Percentiles rank a stretch among this genome's conserved stretches.
These are phyloP conservation scores for Heliconius sara DNA, from an alignment of 2,888 invertebrate species.

Conservation along the genomic window DNA sequence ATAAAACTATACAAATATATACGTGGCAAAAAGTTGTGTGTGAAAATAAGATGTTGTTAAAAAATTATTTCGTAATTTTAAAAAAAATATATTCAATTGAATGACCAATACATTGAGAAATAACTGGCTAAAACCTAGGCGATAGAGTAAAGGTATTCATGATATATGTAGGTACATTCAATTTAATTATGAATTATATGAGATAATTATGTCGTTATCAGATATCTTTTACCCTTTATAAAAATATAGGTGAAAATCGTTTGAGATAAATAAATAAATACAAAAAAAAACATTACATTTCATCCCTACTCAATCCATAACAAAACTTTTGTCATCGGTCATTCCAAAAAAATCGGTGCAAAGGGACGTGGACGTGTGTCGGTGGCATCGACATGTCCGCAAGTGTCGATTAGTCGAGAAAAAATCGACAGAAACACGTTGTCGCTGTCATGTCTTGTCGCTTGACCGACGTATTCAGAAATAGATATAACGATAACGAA, in stretches of 20 bases:
- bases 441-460: slow-evolving; percentile 69
- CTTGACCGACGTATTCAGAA: slow-evolving; percentile 60
- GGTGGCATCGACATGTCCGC: slow-evolving; percentile 53
- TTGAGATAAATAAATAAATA: not conserved
- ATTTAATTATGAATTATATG: not conserved
- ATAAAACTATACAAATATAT: not conserved
- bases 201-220: not conserved
- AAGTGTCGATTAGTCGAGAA: slow-evolving; percentile 76
- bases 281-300: slow-evolving; percentile 32
- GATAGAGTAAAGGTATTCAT: not conserved
- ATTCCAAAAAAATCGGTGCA: slow-evolving; percentile 42
- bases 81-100: too few species aligned
- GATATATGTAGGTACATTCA: not conserved
- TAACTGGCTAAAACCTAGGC: too few species aligned
- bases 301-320: slow-evolving; percentile 54
- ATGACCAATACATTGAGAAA: too few species aligned
- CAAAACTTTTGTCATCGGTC: slow-evolving; percentile 52
- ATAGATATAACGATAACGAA: slow-evolving; percentile 68
- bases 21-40: not conserved
- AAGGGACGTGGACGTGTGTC: slow-evolving; percentile 59
- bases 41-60: not conserved
- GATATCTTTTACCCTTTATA: not conserved
- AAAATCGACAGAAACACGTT: slow-evolving; percentile 67
- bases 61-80: not conserved
- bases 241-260: not conserved